Base-by-base conservation (phyloP, 2,888 invertebrate genomes). In the Volucella inflata region DNA sequence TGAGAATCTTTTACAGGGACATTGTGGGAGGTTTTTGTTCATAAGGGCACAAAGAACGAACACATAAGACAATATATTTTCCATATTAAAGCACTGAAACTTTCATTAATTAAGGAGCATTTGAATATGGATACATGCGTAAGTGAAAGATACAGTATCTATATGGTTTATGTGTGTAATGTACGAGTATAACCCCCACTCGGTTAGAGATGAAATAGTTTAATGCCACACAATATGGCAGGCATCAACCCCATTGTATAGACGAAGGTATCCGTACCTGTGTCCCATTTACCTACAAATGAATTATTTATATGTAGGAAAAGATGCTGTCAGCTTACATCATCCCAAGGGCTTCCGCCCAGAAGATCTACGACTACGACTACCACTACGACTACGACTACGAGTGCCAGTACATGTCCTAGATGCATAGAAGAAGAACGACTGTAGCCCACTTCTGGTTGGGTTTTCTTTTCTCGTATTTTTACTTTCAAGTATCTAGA, bases 71-170 rank as follows among this genome's bases (percentile, higher is more conserved):
- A 77, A 82, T 77, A 67, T 82, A 60, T 11, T 55, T 60, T 60
- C 60, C 67, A 60, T 40, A 62, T 72, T 55, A 68, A 60, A 38
- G 70, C 55, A 77, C 62, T 68, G 60, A 77, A 82, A 77, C 78
- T 62, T 72, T 67, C 82, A 72, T 83, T 78, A 83, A 83, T 83
- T 83, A 78, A 71, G 67, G 53, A 53, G 30, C 76, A 82, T 76
- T 62, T 72, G 55, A 57, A 64, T 70, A 71, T 81, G 55, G 62
- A 42, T 50, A 44, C 17, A 44, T 10, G 59, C 21, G 48, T 38
- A 9, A 4, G 36, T 17, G 16, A 12, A 30, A 30, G 30, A 30
- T 30, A 30, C 6, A 6, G 30, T 30, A 30, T 30, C 30, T 30
- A 30, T 14, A 36, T n/a, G 40, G 30, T 2, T 11, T 38, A 9